Evolutionary conservation across 2,797 vertebrate genomes (phyloP).

Genomic region (Schizothorax lantsangensis): DNA sequence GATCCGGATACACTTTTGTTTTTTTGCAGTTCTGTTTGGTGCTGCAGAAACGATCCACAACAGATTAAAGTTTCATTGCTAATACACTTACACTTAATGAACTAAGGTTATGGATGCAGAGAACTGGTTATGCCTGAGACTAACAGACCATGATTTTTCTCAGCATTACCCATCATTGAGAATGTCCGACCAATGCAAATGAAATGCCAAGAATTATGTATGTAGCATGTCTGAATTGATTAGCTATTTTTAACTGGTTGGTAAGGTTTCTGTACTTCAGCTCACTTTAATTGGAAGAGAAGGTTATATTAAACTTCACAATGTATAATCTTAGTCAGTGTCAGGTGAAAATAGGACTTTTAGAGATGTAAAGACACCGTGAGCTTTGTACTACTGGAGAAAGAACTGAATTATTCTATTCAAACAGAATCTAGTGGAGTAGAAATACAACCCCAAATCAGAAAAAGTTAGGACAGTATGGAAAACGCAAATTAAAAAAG

Average conservation of each 20-base stretch:
- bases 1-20: not conserved
- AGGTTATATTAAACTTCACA: constrained; percentile 27
- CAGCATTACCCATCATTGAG: not conserved
- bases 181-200: constrained; percentile 7
- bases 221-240: constrained; percentile 37
- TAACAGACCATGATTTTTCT: not conserved
- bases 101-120: not conserved
- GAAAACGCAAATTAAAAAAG: too few species aligned
- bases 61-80: not conserved
- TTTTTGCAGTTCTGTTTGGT: not conserved
- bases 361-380: constrained; percentile 17
- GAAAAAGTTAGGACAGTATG: too few species aligned
- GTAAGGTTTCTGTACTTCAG: constrained; percentile 21
- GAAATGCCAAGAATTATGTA: constrained; percentile 17
- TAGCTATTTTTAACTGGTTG: constrained; percentile 31
- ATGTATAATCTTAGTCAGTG: constrained; percentile 32
- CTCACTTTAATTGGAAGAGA: constrained; percentile 22
- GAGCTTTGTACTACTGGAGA: not conserved
- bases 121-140: not conserved
- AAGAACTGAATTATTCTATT: constrained; percentile 18
- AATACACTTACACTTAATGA: not conserved
- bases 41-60: not conserved
- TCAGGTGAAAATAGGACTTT: constrained; percentile 16
- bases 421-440: not conserved
- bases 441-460: too few species aligned